Base-by-base conservation (phyloP, 2,797 vertebrate species). In the Sandelia bainsii region DNA sequence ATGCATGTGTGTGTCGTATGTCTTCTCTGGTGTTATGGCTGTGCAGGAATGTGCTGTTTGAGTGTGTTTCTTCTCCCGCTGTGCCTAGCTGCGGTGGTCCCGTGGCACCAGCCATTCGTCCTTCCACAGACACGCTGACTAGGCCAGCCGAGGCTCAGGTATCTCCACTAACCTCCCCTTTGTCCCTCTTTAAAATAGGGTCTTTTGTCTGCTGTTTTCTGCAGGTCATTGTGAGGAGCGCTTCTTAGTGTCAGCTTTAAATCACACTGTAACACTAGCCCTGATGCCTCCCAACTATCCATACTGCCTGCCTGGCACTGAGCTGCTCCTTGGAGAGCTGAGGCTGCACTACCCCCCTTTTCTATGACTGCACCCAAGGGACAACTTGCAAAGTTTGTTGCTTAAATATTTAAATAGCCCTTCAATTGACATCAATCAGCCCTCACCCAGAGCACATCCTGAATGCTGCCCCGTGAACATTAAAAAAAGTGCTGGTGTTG, bases 191-290 rank as follows among this genome's bases (percentile, higher is more conserved):
- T 84, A 95, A 94, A 97, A 96, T 95, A 89, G 93, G 58, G 87
- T 81, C 94, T 93, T 94, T 96, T 97, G 95, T 97, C 89, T 94
- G 85, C 87, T 80, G 75, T 84, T 94, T 93, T 94, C 93, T 93
- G 93, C 92, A 91, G 95, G 95, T 95, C 94, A 95, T 95, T 96
- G 94, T 93, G 88, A 92, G 90, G 94, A 96, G 93, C 94, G 92
- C 94, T 94, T 96, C 93, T 96, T 95, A 95, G 95, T 95, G 96
- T 96, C 95, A 94, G 92, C 94, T 95, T 95, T 95, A 96, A 96
- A 96, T 96, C 94, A 92, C 93, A 90, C 93, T 92, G 96, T 96
- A 96, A 96, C 93, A 93, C 84, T 75, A 92, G 91, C 94, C 76
- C 78, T 75, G 93, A 95, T 94, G 92, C 90, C 93, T 90, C 94